A percentile compares a stretch with the other conserved stretches of the same genome.
phyloP scores from a whole-genome alignment of 1,140 invertebrate genomes.

The Daktulosphaira vitifoliae region DNA sequence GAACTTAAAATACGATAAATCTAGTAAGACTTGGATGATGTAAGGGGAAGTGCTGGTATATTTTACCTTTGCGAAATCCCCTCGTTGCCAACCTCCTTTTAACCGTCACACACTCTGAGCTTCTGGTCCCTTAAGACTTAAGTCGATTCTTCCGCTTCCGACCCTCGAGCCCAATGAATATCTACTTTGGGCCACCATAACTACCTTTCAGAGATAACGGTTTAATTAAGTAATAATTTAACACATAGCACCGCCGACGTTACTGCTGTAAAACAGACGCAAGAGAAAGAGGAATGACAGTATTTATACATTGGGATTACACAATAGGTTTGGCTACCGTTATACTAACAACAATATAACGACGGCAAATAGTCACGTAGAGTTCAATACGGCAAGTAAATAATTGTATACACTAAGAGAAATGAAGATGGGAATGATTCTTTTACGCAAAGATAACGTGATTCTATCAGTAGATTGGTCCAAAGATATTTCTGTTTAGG shows the following conservation, averaged over 20 bases:
- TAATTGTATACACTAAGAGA: no score
- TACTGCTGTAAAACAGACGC: background rate
- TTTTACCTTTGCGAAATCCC: slow-evolving; percentile 9
- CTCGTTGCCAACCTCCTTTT: background rate
- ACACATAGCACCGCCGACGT: slow-evolving; percentile 1
- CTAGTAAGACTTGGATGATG: background rate
- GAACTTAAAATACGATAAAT: slow-evolving; percentile 32
- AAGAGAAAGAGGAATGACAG: background rate
- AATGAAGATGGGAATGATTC: no score
- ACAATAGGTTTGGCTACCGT: slow-evolving; percentile 3
- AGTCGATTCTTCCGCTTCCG: slow-evolving; percentile 32
- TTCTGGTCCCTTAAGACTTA: slow-evolving; percentile 18
- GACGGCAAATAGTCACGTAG: slow-evolving; percentile 12
- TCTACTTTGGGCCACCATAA: slow-evolving; percentile 29
- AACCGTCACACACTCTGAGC: no score
- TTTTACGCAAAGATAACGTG: no score
- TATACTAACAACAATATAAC: background rate
- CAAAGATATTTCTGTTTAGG: no score
- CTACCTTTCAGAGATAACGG: slow-evolving; percentile 31
- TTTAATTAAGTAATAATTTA: slow-evolving; percentile 34
- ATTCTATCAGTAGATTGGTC: no score
- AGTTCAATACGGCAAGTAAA: background rate
- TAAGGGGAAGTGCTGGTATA: background rate
- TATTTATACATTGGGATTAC: slow-evolving; percentile 2
- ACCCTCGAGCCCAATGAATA: slow-evolving; percentile 28